phyloP scores from a whole-genome alignment of 1,140 invertebrate genomes.

The Aphelenchoides besseyi region DNA sequence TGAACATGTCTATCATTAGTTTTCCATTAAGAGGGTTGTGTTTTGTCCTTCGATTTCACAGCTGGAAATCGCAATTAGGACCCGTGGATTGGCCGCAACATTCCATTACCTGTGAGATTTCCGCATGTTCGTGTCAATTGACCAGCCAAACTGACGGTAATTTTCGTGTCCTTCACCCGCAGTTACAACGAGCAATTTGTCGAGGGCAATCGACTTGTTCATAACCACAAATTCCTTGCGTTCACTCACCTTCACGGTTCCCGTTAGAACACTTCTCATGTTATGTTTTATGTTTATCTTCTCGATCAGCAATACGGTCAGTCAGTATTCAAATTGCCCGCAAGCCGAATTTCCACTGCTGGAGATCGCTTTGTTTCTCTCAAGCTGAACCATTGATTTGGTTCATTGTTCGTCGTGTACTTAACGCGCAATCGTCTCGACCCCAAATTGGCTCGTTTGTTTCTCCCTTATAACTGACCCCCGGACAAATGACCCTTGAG shows the following conservation, averaged over 20 bases:
- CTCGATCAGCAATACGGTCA: neutral
- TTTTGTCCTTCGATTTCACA: too few species aligned
- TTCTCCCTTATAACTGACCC: neutral
- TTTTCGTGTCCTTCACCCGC: neutral
- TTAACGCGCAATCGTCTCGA: neutral
- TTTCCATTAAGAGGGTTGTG: too few species aligned
- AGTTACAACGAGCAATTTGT: neutral
- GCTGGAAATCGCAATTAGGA: too few species aligned
- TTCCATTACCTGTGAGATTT: neutral
- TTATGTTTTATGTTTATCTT: constrained; percentile 3
- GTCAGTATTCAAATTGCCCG: neutral
- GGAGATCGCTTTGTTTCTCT: too few species aligned
- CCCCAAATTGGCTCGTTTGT: neutral
- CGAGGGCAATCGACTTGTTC: neutral
- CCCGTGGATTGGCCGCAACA: neutral
- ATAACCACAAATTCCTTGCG: neutral
- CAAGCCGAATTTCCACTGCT: neutral
- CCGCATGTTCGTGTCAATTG: neutral
- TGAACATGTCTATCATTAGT: too few species aligned
- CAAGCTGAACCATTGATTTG: too few species aligned
- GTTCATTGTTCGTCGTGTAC: neutral
- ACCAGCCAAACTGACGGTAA: neutral
- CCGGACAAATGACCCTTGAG: neutral
- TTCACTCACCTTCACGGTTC: neutral
- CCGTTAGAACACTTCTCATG: neutral